These are phyloP conservation scores for Sinocyclocheilus maitianheensis DNA, from an alignment of 2,113 vertebrate genomes.

Conservation along the genomic window DNA sequence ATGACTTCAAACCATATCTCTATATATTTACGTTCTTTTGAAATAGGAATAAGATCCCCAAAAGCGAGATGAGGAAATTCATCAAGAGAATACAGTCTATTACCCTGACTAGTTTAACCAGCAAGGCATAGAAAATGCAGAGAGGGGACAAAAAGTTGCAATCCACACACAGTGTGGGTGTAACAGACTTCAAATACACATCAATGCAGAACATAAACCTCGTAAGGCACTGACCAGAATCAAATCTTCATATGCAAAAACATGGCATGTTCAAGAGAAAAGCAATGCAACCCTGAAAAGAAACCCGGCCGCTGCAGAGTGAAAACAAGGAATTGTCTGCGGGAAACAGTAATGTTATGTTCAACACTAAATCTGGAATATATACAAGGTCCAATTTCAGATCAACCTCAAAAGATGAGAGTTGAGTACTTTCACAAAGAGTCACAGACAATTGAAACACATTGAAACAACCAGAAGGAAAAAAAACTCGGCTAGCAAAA, in stretches of 20 bases:
- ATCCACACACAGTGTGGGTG: slow-evolving; percentile 33
- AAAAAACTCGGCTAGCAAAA: background rate
- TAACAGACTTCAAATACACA: slow-evolving; percentile 8
- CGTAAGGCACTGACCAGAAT: slow-evolving; percentile 10
- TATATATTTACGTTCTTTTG: background rate
- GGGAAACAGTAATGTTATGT: background rate
- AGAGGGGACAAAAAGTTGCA: background rate
- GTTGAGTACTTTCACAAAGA: background rate
- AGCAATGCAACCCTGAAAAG: background rate
- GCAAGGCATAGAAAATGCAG: slow-evolving; percentile 15
- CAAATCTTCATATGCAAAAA: background rate
- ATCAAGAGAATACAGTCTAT: background rate
- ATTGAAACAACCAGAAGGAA: background rate
- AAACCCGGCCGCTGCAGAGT: background rate
- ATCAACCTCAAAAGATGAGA: background rate
- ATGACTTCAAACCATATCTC: background rate
- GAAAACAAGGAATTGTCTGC: background rate
- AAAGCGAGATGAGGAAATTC: background rate
- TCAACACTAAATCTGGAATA: background rate
- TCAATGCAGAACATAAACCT: background rate
- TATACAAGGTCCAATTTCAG: background rate
- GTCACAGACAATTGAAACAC: background rate
- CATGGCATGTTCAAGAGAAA: background rate
- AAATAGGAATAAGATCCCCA: background rate
- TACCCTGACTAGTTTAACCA: background rate